Evolutionary conservation across 2,113 vertebrate genomes (phyloP).

Genomic region (Coracopsis vasa): DNA sequence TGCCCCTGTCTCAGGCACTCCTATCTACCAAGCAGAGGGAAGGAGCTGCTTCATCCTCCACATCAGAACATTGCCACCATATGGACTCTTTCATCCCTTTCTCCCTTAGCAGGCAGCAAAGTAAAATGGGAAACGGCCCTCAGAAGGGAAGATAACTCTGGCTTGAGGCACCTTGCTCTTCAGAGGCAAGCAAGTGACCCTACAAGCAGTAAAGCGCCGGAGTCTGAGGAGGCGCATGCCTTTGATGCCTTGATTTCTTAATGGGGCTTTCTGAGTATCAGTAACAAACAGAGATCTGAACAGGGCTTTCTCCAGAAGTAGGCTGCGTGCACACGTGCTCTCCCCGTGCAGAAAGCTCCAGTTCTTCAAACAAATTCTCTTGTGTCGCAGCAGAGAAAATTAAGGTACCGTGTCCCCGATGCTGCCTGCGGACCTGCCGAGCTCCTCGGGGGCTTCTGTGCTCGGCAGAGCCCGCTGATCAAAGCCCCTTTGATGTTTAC

Average conservation of each 20-base stretch:
- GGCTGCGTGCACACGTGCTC: not conserved
- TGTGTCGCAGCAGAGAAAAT: constrained; percentile 44
- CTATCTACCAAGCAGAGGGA: not conserved
- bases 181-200: constrained; percentile 50
- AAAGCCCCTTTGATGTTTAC: constrained; percentile 79
- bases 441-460: constrained; percentile 55
- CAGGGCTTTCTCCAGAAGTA: constrained; percentile 15
- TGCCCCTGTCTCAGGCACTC: not conserved
- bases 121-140: not conserved
- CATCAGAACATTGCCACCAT: not conserved
- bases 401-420: constrained; percentile 63
- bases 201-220: not conserved
- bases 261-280: constrained; percentile 55
- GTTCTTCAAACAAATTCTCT: constrained; percentile 71
- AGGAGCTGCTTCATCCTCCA: not conserved
- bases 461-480: constrained; percentile 60
- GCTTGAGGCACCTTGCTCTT: constrained; percentile 30
- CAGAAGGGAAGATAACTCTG: constrained; percentile 33
- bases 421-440: constrained; percentile 43
- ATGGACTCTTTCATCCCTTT: not conserved
- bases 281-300: constrained; percentile 59
- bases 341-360: not conserved
- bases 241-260: constrained; percentile 73
- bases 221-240: constrained; percentile 1
- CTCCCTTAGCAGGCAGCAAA: not conserved